Evolutionary conservation across 2,113 vertebrate species (phyloP).

Genomic region (Cephalophus harveyi): DNA sequence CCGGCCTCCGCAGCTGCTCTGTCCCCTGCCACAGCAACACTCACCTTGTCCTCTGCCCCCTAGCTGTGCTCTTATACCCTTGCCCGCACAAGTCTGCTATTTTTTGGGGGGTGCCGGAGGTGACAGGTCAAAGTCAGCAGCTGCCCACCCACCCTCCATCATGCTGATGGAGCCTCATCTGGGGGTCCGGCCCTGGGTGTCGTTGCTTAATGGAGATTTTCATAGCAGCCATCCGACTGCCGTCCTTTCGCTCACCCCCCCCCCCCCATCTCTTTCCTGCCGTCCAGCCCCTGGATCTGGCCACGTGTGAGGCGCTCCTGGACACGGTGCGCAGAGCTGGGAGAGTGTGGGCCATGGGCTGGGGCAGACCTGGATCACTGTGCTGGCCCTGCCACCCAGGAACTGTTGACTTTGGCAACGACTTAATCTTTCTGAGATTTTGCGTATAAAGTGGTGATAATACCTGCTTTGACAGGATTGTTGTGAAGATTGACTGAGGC

Average conservation of each 20-base stretch:
- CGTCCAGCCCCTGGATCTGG: not conserved
- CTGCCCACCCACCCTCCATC: not conserved
- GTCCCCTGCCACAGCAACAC: too few species aligned
- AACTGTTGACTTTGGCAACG: conserved; percentile 58
- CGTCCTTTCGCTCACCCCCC: not conserved
- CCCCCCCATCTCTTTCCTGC: not conserved
- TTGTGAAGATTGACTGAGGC: not conserved
- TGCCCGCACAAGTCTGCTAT: not conserved
- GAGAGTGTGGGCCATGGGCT: conserved; percentile 27
- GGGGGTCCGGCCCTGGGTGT: not conserved
- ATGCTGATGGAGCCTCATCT: not conserved
- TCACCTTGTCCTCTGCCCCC: not conserved
- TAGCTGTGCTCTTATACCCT: not conserved
- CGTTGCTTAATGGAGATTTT: not conserved
- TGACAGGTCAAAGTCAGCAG: not conserved
- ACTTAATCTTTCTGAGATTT: conserved; percentile 44
- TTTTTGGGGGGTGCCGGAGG: not conserved
- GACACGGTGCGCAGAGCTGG: not conserved
- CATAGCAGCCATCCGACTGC: not conserved
- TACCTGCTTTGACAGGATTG: not conserved
- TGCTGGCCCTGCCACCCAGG: conserved; percentile 23
- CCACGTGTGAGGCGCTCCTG: not conserved
- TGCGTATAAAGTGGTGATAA: conserved; percentile 36
- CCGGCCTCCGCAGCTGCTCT: too few species aligned
- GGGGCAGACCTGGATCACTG: conserved; percentile 29